These are phyloP conservation scores for Fregata magnificens DNA, from an alignment of 2,113 vertebrate genomes.

Conservation along the genomic window DNA sequence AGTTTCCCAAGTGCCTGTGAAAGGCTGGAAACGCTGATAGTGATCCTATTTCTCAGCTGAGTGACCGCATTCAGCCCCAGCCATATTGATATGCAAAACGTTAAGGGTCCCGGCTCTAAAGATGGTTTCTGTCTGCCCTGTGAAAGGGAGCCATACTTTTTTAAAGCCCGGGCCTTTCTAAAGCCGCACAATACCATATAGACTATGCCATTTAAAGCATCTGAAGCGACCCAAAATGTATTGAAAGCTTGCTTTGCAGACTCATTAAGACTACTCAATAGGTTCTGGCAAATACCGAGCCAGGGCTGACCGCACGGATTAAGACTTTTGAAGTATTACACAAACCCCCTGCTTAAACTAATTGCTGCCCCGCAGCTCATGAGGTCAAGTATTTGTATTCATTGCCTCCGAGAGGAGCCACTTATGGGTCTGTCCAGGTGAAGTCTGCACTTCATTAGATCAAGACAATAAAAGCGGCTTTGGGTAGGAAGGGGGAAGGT, in stretches of 20 bases:
- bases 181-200: conserved; percentile 73
- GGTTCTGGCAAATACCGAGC: conserved; percentile 66
- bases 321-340: conserved; percentile 78
- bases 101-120: conserved; percentile 66
- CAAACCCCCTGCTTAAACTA: conserved; percentile 78
- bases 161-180: conserved; percentile 67
- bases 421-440: conserved; percentile 71
- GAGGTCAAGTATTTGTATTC: conserved; percentile 84
- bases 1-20: conserved; percentile 77
- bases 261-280: conserved; percentile 72
- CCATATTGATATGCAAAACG: conserved; percentile 86
- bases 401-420: conserved; percentile 66
- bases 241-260: conserved; percentile 69
- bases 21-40: conserved; percentile 79
- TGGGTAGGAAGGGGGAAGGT: not conserved
- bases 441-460: conserved; percentile 66
- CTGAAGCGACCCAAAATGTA: conserved; percentile 71
- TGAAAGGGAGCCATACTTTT: conserved; percentile 67
- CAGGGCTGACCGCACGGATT: conserved; percentile 71
- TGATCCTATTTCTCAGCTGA: conserved; percentile 87
- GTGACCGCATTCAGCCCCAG: conserved; percentile 80
- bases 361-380: conserved; percentile 75
- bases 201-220: conserved; percentile 72
- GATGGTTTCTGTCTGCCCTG: conserved; percentile 74
- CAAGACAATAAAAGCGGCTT: conserved; percentile 60